Evolutionary conservation across 2,113 vertebrate species (phyloP).

Genomic region (Calidris pugnax): DNA sequence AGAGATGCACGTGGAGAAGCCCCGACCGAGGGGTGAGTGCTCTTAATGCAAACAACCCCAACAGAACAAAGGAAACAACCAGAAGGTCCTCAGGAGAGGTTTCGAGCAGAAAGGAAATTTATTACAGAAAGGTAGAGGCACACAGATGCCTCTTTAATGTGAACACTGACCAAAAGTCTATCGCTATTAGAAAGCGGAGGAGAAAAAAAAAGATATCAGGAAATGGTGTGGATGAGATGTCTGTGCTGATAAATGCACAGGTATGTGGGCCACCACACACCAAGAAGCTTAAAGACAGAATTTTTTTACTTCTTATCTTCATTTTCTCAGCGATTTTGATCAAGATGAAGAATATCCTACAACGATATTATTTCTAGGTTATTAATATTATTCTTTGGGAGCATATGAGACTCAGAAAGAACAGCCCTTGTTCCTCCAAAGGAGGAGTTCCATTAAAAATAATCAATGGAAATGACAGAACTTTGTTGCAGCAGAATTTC

Average conservation of each 20-base stretch:
- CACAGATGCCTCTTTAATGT: background rate
- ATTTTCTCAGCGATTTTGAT: background rate
- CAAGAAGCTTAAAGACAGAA: background rate
- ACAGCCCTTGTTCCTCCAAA: background rate
- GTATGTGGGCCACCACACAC: too few relatives aligned
- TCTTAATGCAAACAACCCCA: background rate
- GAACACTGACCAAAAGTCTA: background rate
- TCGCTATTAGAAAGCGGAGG: background rate
- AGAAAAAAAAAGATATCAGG: background rate
- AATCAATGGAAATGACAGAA: background rate
- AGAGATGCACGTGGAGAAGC: accelerated
- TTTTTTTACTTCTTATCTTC: background rate
- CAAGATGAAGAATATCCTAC: background rate
- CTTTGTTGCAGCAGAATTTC: background rate
- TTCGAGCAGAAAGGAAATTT: background rate
- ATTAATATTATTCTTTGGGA: background rate
- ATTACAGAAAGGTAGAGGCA: background rate
- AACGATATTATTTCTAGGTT: background rate
- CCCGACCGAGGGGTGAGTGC: background rate
- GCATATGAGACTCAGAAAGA: background rate
- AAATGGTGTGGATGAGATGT: background rate
- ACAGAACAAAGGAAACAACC: background rate
- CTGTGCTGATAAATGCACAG: background rate
- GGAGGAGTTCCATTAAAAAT: background rate
- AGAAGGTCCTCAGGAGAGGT: background rate